These are phyloP conservation scores for Atherinomorus stipes DNA, from an alignment of 2,113 vertebrate species.

Conservation along the genomic window DNA sequence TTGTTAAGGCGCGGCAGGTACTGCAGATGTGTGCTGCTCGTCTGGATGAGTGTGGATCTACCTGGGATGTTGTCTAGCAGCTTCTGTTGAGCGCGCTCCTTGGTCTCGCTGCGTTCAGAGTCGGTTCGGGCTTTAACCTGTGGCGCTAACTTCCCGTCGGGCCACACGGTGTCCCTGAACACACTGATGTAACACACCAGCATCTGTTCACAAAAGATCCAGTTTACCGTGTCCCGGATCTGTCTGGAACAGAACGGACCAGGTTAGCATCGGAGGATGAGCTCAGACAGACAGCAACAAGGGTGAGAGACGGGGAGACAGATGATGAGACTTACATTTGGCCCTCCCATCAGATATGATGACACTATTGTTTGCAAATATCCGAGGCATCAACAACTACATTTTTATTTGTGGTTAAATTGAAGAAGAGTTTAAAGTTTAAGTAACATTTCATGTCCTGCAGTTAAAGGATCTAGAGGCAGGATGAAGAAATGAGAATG, in stretches of 20 bases:
- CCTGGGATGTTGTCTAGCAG: slow-evolving; percentile 98
- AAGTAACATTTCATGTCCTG: too few relatives aligned
- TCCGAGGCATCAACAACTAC: too few relatives aligned
- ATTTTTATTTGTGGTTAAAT: too few relatives aligned
- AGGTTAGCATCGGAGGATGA: background rate
- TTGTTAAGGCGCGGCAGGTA: background rate
- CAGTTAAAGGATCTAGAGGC: too few relatives aligned
- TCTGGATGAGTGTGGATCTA: slow-evolving; percentile 57
- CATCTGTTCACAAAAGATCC: slow-evolving; percentile 98
- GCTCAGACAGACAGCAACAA: too few relatives aligned
- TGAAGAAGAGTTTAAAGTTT: too few relatives aligned
- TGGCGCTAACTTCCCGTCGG: slow-evolving; percentile 90
- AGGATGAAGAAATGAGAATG: too few relatives aligned
- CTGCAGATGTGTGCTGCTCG: background rate
- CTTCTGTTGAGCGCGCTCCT: slow-evolving; percentile 95
- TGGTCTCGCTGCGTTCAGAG: slow-evolving; percentile 88
- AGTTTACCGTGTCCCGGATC: slow-evolving; percentile 96
- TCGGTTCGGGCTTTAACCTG: slow-evolving; percentile 82
- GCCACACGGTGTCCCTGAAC: slow-evolving; percentile 97
- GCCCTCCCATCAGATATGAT: too few relatives aligned
- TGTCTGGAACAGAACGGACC: slow-evolving; percentile 82
- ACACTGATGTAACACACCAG: slow-evolving; percentile 93
- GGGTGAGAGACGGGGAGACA: too few relatives aligned
- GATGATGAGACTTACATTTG: too few relatives aligned
- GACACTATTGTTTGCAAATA: too few relatives aligned